Percentiles rank a stretch among this genome's conserved stretches.
phyloP scores from a whole-genome alignment of 1,140 invertebrate species.

The Apis dorsata region DNA sequence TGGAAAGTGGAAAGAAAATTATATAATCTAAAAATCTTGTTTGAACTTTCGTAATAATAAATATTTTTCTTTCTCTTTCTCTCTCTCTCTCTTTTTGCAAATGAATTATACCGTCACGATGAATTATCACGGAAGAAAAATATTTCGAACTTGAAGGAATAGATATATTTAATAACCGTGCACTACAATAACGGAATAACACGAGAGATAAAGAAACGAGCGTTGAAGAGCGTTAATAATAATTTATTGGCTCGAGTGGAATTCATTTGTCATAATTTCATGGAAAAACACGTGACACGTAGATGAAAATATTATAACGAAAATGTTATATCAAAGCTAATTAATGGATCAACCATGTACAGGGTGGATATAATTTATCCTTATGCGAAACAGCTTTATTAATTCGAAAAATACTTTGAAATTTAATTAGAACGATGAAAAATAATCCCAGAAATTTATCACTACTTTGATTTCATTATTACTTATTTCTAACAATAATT shows the following conservation, averaged over 20 bases:
- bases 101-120: neutral
- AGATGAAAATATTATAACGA: neutral
- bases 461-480: neutral
- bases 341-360: neutral
- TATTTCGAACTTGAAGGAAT: neutral
- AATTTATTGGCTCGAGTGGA: neutral
- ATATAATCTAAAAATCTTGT: neutral
- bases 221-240: too few relatives aligned
- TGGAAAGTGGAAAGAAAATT: conserved; percentile 8
- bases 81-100: too few relatives aligned
- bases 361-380: neutral
- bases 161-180: neutral
- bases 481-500: neutral
- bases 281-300: neutral
- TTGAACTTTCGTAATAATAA: conserved; percentile 1
- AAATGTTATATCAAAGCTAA: neutral
- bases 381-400: neutral
- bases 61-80: neutral
- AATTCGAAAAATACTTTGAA: neutral
- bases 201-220: neutral
- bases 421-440: neutral
- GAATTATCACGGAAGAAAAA: conserved; percentile 2
- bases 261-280: neutral
- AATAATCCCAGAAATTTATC: too few relatives aligned
- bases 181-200: neutral